Evolutionary conservation across 2,888 invertebrate species (phyloP).

Genomic region (Stomorhina lunata): DNA sequence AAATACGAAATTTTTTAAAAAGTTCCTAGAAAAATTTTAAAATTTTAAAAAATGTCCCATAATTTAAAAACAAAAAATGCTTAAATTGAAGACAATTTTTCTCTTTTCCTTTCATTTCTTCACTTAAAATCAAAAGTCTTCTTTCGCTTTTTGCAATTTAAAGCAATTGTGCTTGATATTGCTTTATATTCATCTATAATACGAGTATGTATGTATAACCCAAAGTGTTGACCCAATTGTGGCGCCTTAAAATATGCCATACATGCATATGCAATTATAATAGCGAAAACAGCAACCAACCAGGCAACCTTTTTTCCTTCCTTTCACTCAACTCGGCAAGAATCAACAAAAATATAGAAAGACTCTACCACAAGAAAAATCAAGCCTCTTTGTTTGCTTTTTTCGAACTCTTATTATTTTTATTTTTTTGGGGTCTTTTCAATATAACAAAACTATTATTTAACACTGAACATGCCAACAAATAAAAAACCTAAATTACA

Average conservation of each 20-base stretch:
- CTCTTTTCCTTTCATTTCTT: too few species aligned
- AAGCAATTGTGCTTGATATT: conserved; percentile 46
- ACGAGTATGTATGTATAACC: too few species aligned
- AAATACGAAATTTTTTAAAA: too few species aligned
- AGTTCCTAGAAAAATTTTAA: too few species aligned
- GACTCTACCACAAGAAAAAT: conserved; percentile 40
- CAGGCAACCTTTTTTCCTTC: background rate
- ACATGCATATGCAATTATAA: conserved; percentile 61
- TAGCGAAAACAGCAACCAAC: conserved; percentile 37
- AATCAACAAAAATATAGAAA: background rate
- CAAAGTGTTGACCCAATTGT: conserved; percentile 54
- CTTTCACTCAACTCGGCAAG: conserved; percentile 6
- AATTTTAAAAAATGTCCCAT: too few species aligned
- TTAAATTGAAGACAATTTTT: too few species aligned
- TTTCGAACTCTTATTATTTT: background rate
- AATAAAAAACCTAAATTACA: conserved; percentile 62
- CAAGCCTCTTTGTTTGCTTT: conserved; percentile 43
- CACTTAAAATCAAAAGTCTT: too few species aligned
- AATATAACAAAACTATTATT: conserved; percentile 43
- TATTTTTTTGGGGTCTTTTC: conserved; percentile 9
- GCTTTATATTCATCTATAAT: conserved; percentile 13
- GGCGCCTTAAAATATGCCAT: conserved; percentile 58
- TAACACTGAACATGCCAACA: conserved; percentile 51
- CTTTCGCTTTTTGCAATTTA: too few species aligned
- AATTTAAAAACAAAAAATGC: too few species aligned